A percentile compares a stretch with the other conserved stretches of the same genome.
Evolutionary conservation across 2,888 invertebrate species (phyloP).

Genomic region (Caenorhabditis drosophilae): DNA sequence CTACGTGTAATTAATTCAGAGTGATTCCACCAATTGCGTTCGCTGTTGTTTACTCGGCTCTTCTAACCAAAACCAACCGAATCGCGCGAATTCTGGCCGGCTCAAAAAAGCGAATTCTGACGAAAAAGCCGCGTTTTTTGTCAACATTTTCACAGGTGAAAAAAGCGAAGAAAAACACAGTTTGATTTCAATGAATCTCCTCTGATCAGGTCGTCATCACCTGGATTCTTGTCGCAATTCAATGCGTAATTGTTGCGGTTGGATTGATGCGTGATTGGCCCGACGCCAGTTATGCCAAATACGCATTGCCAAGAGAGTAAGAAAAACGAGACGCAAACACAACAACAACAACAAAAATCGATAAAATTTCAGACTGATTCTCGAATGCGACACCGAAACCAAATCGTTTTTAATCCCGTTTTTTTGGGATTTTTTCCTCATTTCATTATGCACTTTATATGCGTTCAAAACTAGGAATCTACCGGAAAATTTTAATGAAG

Average conservation of each 20-base stretch:
- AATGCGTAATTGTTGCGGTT: constrained; percentile 78
- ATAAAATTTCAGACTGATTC: constrained; percentile 68
- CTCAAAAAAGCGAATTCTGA: constrained; percentile 89
- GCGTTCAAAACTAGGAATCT: constrained; percentile 93
- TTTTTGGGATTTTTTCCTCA: constrained; percentile 78
- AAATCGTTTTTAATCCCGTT: constrained; percentile 82
- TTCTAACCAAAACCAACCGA: constrained; percentile 94
- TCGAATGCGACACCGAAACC: constrained; percentile 74
- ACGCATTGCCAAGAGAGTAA: constrained; percentile 39
- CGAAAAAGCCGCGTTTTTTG: constrained; percentile 87
- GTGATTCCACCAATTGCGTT: constrained; percentile 79
- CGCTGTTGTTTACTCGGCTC: constrained; percentile 92
- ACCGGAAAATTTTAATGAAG: constrained; percentile 96
- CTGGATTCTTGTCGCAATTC: constrained; percentile 83
- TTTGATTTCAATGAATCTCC: background rate
- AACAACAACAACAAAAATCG: too few species aligned
- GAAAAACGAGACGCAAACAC: too few species aligned
- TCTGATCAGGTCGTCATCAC: constrained; percentile 80
- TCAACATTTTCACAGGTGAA: constrained; percentile 87
- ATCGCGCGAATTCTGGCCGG: constrained; percentile 95
- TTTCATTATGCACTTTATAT: constrained; percentile 87
- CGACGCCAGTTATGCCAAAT: constrained; percentile 50
- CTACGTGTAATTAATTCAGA: constrained; percentile 24
- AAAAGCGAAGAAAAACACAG: too few species aligned
- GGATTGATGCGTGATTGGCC: constrained; percentile 75